Evolutionary conservation across 2,888 invertebrate species (phyloP), one percentile per base, ranked within the genome.

Genomic region (Apantesis nais): DNA sequence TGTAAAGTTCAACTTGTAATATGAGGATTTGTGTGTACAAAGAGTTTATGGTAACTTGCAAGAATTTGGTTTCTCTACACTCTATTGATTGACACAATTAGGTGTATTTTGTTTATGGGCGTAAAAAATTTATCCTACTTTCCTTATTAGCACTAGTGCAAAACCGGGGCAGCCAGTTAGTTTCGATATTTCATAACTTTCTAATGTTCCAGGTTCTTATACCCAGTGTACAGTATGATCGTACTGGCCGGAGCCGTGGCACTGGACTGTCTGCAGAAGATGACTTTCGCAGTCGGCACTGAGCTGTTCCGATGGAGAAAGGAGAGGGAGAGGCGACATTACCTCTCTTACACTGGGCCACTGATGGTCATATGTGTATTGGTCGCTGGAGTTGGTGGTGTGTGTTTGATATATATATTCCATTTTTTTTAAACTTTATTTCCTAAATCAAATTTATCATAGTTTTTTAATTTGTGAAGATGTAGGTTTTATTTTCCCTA

Each of bases 221-320:
- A 98, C 90, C 99, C 99, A 0, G 96, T 99, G 16, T 99, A 99
- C 95, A 99, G 99, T 19, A 95, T 99, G 93, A 96, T 99, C 70
- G 97, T 98, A 79, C 93, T 99, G 31, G 96, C 97, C 67, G 98
- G 97, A 0, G 98, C 98, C 11, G 96, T 98, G 78, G 96, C 97
- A 0, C 94, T 98, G 37, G 98, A 98, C 88, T 96, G 97, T 69
- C 85, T 97, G 31, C 98, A 98, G 92, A 98, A 98, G 89, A 93
- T 98, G 88, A 88, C 88, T 11, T 94, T 89, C 72, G 90, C 92
- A 0, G 85, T 92, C 2, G 89, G 92, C 29, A 88, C 89, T 0
- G 90, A 91, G 70, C 77, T 92, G 72, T 85, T 89, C 72, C 89
- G 80, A 62, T 95, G 87, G 92, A 87, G 86, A 75, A 93, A 85